Evolutionary conservation across 2,888 invertebrate species (phyloP), one percentile per base, ranked within the genome.

Genomic region (Elgonia sp.): DNA sequence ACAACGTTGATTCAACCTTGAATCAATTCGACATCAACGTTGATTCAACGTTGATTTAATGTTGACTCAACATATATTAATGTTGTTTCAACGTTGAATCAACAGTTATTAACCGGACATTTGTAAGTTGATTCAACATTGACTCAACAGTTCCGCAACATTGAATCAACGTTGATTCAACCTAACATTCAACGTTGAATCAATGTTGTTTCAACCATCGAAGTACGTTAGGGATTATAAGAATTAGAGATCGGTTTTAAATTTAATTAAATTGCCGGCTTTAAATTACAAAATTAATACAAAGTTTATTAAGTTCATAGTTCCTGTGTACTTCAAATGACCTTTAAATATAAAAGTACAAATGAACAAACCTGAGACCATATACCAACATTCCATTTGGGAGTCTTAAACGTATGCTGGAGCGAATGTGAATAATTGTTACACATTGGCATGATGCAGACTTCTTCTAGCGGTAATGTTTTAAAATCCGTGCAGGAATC

Each of bases 401-500:
- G 88, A 10, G 89, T 75, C 20, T 81, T 84, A 39, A 81, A 69
- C 7, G 89, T 14, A 72, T 14, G 87, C 72, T 37, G 89, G 14
- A 18, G 72, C 62, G 46, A 72, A 60, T 77, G 88, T 10, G 84
- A 70, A 62, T 86, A 84, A 55, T 91, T 83, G 37, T 94, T 92
- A 84, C 95, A 95, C 9, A 94, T 93, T 76, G 94, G 93, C 90
- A 92, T 92, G 65, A 91, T 94, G 90, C 96, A 96, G 12, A 93
- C 92, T 89, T 95, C 95, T 20, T 93, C 94, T 0, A 93, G 92
- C 18, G 94, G 89, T n/a, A 91, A 84, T 42, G 96, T 95, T 90
- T 95, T 95, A 8, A 95, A 95, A 80, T 95, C 95, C 46, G 95
- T 94, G 92, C 97, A 97, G 39, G 95, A 95, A 0, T 95, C 95